phyloP scores from a whole-genome alignment of 1,140 invertebrate species.

The Solen grandis region DNA sequence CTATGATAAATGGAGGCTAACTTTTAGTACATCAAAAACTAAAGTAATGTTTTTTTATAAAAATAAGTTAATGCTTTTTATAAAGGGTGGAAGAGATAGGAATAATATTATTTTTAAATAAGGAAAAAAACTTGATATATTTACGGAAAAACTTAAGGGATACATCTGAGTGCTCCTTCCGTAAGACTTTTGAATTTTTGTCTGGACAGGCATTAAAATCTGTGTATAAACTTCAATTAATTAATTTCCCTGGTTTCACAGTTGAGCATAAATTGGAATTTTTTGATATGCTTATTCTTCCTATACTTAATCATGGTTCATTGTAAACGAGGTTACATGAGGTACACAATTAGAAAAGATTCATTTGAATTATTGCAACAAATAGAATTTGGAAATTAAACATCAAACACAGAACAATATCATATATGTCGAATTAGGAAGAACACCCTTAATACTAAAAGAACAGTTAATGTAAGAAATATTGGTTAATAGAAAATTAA shows the following conservation, averaged over 20 bases:
- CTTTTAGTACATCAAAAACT: not conserved
- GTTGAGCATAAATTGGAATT: not conserved
- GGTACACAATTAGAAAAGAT: not conserved
- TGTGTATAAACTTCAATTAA: not conserved
- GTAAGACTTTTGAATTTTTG: not conserved
- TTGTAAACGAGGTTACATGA: not conserved
- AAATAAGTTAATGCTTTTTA: not conserved
- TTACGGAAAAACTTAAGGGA: not conserved
- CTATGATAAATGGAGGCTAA: not conserved
- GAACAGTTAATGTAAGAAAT: not conserved
- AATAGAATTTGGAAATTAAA: not conserved
- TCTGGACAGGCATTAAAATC: not conserved
- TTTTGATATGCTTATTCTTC: not conserved
- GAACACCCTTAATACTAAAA: not conserved
- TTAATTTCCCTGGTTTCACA: not conserved
- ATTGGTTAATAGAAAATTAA: no score
- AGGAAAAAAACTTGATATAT: not conserved
- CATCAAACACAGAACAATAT: not conserved
- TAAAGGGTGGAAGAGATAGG: no score
- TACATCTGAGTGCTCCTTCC: not conserved
- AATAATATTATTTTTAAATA: not conserved
- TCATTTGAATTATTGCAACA: not conserved
- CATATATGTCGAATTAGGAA: not conserved
- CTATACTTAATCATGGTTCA: not conserved
- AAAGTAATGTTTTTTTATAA: not conserved